Evolutionary conservation across 2,113 vertebrate species (phyloP), one percentile per base, ranked within the genome.

Genomic region (Lepisosteus osseus): DNA sequence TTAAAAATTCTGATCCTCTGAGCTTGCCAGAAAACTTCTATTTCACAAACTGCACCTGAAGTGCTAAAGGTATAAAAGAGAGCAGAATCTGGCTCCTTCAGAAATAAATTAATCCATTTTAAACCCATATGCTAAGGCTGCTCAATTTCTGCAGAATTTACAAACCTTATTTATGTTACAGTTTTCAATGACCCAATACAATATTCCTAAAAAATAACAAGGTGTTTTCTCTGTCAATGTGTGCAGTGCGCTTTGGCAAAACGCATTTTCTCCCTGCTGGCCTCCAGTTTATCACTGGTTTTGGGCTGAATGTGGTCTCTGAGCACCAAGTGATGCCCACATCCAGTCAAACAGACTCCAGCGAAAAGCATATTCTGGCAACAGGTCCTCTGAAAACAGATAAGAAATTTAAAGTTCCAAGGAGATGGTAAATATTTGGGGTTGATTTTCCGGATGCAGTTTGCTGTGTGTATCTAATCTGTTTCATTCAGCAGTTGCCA

Each of bases 71-170:
- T 43, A 43, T 40, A 41, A 72, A 55, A 66, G 8, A 74, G 61
- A 67, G 44, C 56, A 67, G 70, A 69, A 61, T 65, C 44, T 42
- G n/a, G 54, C 13, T 15, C 71, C 73, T 67, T 68, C 65, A 56
- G 57, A 63, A 69, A 54, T 7, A 14, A 57, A 13, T 72, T 77
- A 81, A 86, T 79, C 78, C 74, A 55, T 75, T 17, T 54, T 71
- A 71, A 78, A 63, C n/a, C 72, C 68, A 75, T 67, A 78, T 76
- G 78, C 75, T 76, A 74, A 83, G 62, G n/a, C 17, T 64, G 76
- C 72, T 74, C 68, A 44, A 13, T 61, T 71, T 70, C 55, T 63
- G 17, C 29, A 54, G 7, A 43, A 2, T 29, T 29, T 29, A 29
- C 29, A 2, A 1, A 29, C 29, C 1, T 29, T 29, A 29, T 29